phyloP scores from a whole-genome alignment of 2,888 invertebrate species.

The Bellardia pandia region DNA sequence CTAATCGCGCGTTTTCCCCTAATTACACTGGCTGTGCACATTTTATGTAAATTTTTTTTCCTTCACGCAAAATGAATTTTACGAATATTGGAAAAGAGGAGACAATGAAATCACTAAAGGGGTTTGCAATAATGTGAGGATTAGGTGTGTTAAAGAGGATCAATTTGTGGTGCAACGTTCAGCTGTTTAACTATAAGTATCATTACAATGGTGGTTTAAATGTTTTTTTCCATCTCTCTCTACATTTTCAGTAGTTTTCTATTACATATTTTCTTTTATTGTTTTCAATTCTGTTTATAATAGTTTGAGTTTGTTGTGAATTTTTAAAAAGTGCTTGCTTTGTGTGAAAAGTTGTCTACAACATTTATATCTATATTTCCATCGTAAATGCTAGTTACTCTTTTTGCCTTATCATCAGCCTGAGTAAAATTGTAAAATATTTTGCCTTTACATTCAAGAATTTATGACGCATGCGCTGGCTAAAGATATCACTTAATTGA shows the following conservation, averaged over 20 bases:
- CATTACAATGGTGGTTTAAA: neutral
- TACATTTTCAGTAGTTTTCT: neutral
- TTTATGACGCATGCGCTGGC: too few species aligned
- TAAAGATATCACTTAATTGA: too few species aligned
- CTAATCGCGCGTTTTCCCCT: conserved; percentile 32
- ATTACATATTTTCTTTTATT: neutral
- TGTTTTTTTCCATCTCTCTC: neutral
- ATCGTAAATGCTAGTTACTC: too few species aligned
- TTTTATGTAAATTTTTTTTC: conserved; percentile 7
- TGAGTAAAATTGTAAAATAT: too few species aligned
- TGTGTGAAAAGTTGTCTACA: too few species aligned
- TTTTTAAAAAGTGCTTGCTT: neutral
- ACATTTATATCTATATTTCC: too few species aligned
- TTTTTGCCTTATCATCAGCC: too few species aligned
- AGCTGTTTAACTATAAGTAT: conserved; percentile 7
- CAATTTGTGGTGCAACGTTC: conserved; percentile 37
- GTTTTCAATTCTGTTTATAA: neutral
- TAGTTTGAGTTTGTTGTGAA: neutral
- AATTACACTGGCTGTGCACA: conserved; percentile 45
- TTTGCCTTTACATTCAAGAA: too few species aligned
- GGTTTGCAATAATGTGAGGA: conserved; percentile 30
- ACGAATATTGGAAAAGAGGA: neutral
- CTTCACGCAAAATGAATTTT: neutral
- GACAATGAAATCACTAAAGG: conserved; percentile 39
- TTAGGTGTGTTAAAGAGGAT: conserved; percentile 46